Percentiles rank a stretch among this genome's conserved stretches.
These are phyloP conservation scores for Rousettus leschenaultii DNA, from an alignment of 2,113 vertebrate genomes.

Conservation along the genomic window DNA sequence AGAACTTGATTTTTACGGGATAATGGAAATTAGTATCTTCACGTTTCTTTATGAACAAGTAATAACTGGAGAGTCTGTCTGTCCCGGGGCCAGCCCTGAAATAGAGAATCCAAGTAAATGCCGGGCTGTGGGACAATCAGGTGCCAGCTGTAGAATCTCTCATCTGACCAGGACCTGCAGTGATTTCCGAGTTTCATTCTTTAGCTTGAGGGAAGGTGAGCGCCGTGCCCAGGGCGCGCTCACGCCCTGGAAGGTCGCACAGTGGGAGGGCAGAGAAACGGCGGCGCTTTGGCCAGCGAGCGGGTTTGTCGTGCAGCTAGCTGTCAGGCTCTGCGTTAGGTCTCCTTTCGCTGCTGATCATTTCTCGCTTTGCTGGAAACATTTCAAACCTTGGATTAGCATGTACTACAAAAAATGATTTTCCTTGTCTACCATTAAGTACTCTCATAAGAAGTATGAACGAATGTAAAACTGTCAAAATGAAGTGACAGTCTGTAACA, in stretches of 20 bases:
- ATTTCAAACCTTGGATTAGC: not conserved
- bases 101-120: not conserved
- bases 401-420: not conserved
- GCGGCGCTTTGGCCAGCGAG: not conserved
- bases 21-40: not conserved
- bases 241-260: not conserved
- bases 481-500: no score
- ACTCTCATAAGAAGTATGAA: not conserved
- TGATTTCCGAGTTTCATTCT: not conserved
- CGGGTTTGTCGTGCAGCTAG: not conserved
- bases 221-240: not conserved
- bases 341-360: not conserved
- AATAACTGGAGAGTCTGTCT: not conserved
- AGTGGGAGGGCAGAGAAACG: not conserved
- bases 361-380: not conserved
- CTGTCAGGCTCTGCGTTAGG: not conserved
- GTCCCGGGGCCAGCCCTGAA: not conserved
- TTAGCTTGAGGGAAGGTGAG: not conserved
- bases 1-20: constrained; percentile 44
- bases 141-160: accelerated
- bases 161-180: not conserved
- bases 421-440: not conserved
- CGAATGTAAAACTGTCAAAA: not conserved
- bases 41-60: not conserved
- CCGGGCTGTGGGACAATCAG: accelerated